Evolutionary conservation across 2,888 invertebrate species (phyloP).

Genomic region (Chloroclysta siterata): DNA sequence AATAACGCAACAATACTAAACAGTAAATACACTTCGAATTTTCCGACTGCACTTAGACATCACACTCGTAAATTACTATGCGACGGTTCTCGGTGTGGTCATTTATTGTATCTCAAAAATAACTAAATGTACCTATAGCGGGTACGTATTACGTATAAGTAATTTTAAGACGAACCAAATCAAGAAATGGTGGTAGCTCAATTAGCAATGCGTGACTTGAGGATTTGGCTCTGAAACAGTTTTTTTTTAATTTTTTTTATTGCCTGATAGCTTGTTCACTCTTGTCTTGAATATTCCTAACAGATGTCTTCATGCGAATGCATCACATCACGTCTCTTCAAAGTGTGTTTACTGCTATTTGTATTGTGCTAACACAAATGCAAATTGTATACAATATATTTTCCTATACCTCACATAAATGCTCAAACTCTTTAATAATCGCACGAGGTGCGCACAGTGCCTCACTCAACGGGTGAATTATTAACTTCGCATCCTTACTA

Average conservation of each 20-base stretch:
- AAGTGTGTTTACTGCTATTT: slow-evolving; percentile 11
- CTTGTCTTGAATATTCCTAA: too few relatives aligned
- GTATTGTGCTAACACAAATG: slow-evolving; percentile 54
- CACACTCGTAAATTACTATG: neutral
- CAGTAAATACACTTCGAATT: slow-evolving; percentile 14
- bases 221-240: too few relatives aligned
- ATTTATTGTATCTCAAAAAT: neutral
- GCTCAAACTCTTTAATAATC: slow-evolving; percentile 60
- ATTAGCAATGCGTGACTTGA: too few relatives aligned
- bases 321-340: neutral
- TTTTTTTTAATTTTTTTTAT: too few relatives aligned
- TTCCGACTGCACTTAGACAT: neutral
- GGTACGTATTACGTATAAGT: too few relatives aligned
- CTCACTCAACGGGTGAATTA: slow-evolving; percentile 81
- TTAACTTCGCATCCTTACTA: slow-evolving; percentile 48
- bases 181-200: too few relatives aligned
- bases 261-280: too few relatives aligned
- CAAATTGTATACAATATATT: slow-evolving; percentile 65
- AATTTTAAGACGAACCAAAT: too few relatives aligned
- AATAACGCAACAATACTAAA: slow-evolving; percentile 32
- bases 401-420: slow-evolving; percentile 65
- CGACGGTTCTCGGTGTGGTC: neutral
- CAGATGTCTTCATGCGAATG: too few relatives aligned
- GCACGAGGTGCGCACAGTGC: slow-evolving; percentile 56
- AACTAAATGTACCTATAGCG: too few relatives aligned